Evolutionary conservation across 1,140 invertebrate genomes (phyloP).

Genomic region (Polypedilum pembai): DNA sequence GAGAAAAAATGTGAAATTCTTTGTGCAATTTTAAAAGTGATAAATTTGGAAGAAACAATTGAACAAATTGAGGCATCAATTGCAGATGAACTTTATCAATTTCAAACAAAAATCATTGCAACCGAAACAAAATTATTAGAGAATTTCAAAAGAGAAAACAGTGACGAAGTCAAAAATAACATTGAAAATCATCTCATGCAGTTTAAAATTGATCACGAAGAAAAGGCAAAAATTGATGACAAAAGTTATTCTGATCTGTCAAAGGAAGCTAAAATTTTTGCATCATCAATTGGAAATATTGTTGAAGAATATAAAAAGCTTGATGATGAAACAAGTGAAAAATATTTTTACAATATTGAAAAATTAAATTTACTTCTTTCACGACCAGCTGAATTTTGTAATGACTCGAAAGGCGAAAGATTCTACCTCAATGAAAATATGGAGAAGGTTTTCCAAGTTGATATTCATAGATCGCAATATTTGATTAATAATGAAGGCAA

Average conservation of each 20-base stretch:
- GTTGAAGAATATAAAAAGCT: neutral
- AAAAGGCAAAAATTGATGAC: neutral
- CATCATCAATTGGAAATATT: neutral
- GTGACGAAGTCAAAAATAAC: neutral
- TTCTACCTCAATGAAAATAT: neutral
- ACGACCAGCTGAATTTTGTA: neutral
- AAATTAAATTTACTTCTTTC: neutral
- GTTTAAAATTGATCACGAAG: neutral
- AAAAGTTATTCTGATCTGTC: neutral
- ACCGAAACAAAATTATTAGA: neutral
- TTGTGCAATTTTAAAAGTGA: neutral
- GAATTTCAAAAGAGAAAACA: neutral
- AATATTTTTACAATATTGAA: neutral
- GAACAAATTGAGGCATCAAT: neutral
- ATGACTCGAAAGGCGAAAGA: neutral
- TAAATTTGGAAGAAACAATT: neutral
- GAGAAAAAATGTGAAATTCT: neutral
- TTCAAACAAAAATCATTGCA: neutral
- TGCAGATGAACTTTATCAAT: neutral
- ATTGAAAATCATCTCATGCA: neutral
- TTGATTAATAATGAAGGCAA: neutral
- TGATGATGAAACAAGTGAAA: neutral
- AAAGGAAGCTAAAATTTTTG: neutral
- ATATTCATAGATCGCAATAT: neutral
- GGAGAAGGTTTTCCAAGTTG: neutral